Percentiles rank a stretch among this genome's conserved stretches.
Conservation (phyloP, 1,140 invertebrate genomes). For the Plectrocnemia conspersa region DNA sequence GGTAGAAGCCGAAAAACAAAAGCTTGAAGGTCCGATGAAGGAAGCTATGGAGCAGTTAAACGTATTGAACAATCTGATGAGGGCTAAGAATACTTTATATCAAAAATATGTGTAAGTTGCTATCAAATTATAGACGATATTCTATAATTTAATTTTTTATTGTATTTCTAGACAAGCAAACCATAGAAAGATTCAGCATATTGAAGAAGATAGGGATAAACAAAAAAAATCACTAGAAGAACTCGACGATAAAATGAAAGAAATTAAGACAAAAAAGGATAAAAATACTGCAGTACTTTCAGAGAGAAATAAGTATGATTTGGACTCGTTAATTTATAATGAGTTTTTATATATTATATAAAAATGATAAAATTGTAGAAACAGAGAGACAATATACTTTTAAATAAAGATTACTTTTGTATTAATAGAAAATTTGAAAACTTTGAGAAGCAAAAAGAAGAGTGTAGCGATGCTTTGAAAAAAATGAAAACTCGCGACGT, state of each 20-base stretch:
- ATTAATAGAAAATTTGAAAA: conserved; percentile 53
- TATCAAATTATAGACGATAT: conserved; percentile 7
- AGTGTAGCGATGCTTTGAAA: conserved; percentile 53
- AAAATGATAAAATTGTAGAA: not conserved
- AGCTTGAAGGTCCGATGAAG: conserved; percentile 79
- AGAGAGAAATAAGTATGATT: conserved; percentile 53
- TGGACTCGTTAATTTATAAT: not conserved
- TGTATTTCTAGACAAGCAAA: conserved; percentile 44
- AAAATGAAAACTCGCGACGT: conserved; percentile 58
- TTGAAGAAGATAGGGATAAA: conserved; percentile 49
- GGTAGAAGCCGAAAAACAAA: conserved; percentile 86
- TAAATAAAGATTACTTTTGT: conserved; percentile 13
- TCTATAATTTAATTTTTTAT: conserved; percentile 31
- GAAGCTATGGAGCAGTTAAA: conserved; percentile 81
- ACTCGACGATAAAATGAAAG: conserved; percentile 52
- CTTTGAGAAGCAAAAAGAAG: conserved; percentile 56
- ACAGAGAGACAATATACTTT: not conserved
- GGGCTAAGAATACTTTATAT: conserved; percentile 63
- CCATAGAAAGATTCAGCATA: conserved; percentile 50
- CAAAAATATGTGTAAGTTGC: conserved; percentile 62
- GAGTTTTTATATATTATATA: not conserved
- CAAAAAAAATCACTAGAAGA: conserved; percentile 53
- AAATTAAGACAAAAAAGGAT: conserved; percentile 52
- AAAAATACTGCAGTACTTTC: conserved; percentile 54
- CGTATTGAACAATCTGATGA: conserved; percentile 69